phyloP scores from a whole-genome alignment of 2,113 vertebrate genomes.

The Nannospalax galili region DNA sequence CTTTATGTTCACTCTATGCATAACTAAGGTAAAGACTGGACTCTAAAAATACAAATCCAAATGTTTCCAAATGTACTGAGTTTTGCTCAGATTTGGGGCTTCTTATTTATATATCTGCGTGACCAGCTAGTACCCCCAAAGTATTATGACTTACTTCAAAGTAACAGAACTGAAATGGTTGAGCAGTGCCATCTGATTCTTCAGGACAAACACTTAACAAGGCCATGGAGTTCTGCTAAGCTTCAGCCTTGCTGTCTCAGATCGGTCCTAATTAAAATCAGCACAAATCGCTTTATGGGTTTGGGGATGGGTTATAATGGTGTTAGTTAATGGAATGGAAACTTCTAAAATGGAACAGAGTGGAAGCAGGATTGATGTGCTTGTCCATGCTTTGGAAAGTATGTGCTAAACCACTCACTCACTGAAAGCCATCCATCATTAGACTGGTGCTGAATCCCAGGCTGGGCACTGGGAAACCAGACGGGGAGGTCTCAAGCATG shows the following conservation, averaged over 20 bases:
- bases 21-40: not conserved
- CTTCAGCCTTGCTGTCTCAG: not conserved
- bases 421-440: not conserved
- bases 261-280: slow-evolving; percentile 24
- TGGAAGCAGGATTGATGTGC: not conserved
- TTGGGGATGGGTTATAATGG: not conserved
- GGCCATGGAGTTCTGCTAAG: not conserved
- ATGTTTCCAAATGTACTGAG: not conserved
- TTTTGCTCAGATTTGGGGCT: not conserved
- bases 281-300: not conserved
- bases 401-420: not conserved
- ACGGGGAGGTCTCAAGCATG: not conserved
- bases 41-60: not conserved
- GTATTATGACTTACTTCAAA: not conserved
- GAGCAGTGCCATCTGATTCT: not conserved
- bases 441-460: not conserved
- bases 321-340: slow-evolving; percentile 52
- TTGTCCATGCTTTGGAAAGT: not conserved
- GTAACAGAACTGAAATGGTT: not conserved
- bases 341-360: slow-evolving; percentile 38
- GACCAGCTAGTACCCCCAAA: not conserved
- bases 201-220: not conserved
- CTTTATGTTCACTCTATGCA: not conserved
- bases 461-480: not conserved
- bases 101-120: not conserved